Base-by-base conservation (phyloP, 2,113 vertebrate genomes). In the Megaptera novaeangliae region DNA sequence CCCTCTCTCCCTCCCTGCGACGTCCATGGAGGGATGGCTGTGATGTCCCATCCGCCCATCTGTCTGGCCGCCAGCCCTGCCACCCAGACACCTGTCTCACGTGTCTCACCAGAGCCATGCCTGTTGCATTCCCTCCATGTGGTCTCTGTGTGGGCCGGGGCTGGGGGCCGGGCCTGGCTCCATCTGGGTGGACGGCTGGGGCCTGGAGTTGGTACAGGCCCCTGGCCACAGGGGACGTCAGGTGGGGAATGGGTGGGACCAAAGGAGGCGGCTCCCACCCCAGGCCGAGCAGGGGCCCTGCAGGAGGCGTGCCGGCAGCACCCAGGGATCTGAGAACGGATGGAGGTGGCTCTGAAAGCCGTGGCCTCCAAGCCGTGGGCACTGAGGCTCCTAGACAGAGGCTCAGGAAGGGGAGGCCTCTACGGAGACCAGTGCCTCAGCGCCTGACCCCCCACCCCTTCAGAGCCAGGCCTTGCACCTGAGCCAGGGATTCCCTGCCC, bases 141-240 rank as follows among this genome's bases (percentile, higher is more conserved):
- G 98, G 98, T 99, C 99, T 99, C 98, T 98, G 98, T 99, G 98
- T 99, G 99, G 99, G 98, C 98, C 96, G 91, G 98, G 98, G 98
- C 98, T 98, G 39, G 93, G 98, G 98, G 96, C 93, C 92, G 92
- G 96, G 96, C 8, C 97, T 88, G 98, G 96, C 95, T 88, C 97
- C 91, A 39, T 94, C 82, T 77, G 95, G 95, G 96, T 96, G 97
- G 97, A 97, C 0, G 11, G 96, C 96, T 97, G 95, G 98, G 98
- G 97, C 96, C 91, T 80, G 6, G 77, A 69, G 39, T 23, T 2
- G 61, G 61, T 13, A 83, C 59, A 34, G 91, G 94, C 44, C 91
- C 84, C 80, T 7, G 6, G 94, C 95, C 46, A 31, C 64, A 69
- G 68, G 96, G 96, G 93, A 52, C 89, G 11, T n/a, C 88, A 82